Percentiles rank a stretch among this genome's conserved stretches.
These are phyloP conservation scores for Drosophila truncata DNA, from an alignment of 1,140 invertebrate genomes.

Conservation along the genomic window DNA sequence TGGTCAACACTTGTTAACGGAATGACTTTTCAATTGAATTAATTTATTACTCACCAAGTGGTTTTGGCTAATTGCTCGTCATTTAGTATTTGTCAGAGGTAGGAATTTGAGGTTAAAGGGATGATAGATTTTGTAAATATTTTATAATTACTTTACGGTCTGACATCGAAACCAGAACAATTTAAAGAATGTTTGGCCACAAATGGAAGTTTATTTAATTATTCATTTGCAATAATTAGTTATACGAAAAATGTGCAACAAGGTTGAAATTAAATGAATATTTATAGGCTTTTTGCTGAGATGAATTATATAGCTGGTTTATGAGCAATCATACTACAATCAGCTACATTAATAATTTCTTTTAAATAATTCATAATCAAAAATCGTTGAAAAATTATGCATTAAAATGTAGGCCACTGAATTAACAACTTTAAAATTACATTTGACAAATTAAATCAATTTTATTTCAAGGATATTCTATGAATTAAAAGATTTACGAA, in stretches of 20 bases:
- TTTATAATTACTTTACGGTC: neutral
- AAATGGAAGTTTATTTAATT: conserved; percentile 1
- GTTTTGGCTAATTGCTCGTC: conserved; percentile 14
- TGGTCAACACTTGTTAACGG: conserved; percentile 30
- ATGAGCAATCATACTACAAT: too few relatives aligned
- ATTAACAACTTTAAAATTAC: neutral
- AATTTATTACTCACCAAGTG: conserved; percentile 48
- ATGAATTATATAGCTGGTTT: neutral
- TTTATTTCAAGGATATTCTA: neutral
- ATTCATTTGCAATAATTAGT: conserved; percentile 4
- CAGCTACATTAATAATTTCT: neutral
- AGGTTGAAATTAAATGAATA: conserved; percentile 14
- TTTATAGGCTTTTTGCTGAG: neutral
- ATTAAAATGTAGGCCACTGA: neutral
- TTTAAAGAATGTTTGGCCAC: conserved; percentile 3
- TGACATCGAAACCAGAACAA: neutral
- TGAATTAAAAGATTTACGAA: too few relatives aligned
- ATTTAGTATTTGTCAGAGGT: neutral
- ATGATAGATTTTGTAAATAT: conserved; percentile 13
- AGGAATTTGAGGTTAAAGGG: conserved; percentile 5
- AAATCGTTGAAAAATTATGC: neutral
- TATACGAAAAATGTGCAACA: neutral
- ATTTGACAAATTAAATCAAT: neutral
- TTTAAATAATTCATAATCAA: neutral
- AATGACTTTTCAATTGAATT: conserved; percentile 30